Conservation (phyloP, 2,113 vertebrate species). For the Otus sunia region DNA sequence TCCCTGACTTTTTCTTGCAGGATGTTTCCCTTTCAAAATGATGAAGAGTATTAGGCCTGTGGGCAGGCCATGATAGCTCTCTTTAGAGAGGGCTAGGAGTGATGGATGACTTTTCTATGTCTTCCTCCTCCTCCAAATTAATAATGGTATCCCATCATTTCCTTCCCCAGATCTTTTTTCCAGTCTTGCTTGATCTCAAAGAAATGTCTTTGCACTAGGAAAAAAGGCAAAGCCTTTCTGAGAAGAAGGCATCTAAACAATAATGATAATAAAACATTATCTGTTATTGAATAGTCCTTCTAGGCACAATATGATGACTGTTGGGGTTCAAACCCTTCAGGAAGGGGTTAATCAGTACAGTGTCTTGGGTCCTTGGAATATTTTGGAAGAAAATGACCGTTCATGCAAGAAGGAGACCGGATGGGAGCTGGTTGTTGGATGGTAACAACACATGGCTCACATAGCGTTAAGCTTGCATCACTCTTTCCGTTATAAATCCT, state of each 20-base stretch:
- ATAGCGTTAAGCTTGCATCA: constrained; percentile 49
- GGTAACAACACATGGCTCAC: constrained; percentile 41
- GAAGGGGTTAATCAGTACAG: constrained; percentile 38
- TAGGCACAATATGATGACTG: background rate
- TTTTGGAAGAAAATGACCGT: background rate
- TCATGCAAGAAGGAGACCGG: constrained; percentile 3
- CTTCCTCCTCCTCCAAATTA: background rate
- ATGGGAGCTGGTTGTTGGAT: constrained; percentile 33
- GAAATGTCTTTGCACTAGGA: background rate
- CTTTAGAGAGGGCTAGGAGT: background rate
- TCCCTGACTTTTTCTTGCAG: background rate
- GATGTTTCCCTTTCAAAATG: constrained; percentile 38
- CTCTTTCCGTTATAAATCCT: constrained; percentile 53
- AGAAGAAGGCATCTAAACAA: background rate
- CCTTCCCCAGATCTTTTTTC: background rate
- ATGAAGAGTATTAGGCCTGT: constrained; percentile 45
- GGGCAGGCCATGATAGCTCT: constrained; percentile 2
- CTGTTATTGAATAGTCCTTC: background rate
- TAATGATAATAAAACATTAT: background rate
- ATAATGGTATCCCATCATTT: background rate
- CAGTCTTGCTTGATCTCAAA: background rate
- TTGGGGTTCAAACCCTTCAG: background rate
- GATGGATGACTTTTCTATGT: constrained; percentile 11
- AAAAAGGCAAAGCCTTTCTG: background rate
- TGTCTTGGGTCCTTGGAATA: background rate